phyloP scores from a whole-genome alignment of 2,888 invertebrate species.

The Parapristionchus giblindavisi region DNA sequence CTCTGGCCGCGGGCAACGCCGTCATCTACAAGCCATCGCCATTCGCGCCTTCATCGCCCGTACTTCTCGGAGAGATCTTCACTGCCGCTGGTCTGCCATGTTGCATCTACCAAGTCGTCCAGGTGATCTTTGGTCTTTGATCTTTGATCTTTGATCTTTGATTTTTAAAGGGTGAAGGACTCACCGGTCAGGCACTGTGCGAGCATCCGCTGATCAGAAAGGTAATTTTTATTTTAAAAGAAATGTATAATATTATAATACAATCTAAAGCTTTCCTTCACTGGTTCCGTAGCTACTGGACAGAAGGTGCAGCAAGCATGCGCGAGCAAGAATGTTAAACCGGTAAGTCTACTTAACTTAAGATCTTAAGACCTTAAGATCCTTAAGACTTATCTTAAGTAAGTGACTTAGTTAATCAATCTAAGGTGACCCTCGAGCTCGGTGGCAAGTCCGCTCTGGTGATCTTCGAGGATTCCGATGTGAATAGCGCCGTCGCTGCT shows the following conservation, averaged over 20 bases:
- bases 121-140: slow-evolving; percentile 68
- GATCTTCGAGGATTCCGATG: slow-evolving; percentile 74
- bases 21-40: slow-evolving; percentile 76
- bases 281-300: slow-evolving; percentile 73
- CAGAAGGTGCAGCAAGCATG: slow-evolving; percentile 71
- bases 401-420: neutral
- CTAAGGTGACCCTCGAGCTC: slow-evolving; percentile 73
- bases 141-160: neutral
- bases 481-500: slow-evolving; percentile 74
- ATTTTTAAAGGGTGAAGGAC: slow-evolving; percentile 71
- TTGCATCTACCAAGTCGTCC: slow-evolving; percentile 74
- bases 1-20: slow-evolving; percentile 75
- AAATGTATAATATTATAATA: slow-evolving; percentile 1
- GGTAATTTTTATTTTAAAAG: neutral
- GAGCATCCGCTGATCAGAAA: slow-evolving; percentile 73
- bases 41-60: slow-evolving; percentile 74
- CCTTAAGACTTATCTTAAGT: no score
- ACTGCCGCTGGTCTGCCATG: slow-evolving; percentile 74
- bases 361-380: neutral
- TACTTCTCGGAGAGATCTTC: slow-evolving; percentile 74
- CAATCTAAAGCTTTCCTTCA: slow-evolving; percentile 71
- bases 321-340: slow-evolving; percentile 70
- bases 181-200: slow-evolving; percentile 72
- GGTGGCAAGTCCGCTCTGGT: slow-evolving; percentile 75
- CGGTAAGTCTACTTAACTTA: slow-evolving; percentile 45